phyloP scores from a whole-genome alignment of 2,888 invertebrate species.

The Neria commutata region DNA sequence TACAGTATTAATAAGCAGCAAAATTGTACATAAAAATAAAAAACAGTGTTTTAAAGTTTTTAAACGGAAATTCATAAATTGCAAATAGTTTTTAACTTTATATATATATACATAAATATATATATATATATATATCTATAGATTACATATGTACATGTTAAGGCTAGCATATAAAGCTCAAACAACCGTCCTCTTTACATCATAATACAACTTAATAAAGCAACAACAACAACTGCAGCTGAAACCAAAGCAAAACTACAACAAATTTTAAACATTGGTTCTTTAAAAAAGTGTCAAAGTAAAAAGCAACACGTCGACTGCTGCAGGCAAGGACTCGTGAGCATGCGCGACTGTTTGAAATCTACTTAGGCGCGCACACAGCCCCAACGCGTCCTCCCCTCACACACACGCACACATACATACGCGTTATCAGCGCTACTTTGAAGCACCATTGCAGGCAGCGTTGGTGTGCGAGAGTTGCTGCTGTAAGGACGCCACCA shows the following conservation, averaged over 20 bases:
- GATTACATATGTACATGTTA: neutral
- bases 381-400: no score
- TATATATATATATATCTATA: neutral
- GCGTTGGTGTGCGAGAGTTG: no score
- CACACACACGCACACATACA: no score
- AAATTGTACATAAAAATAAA: neutral
- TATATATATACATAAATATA: slow-evolving; percentile 1
- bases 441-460: no score
- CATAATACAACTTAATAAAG: slow-evolving; percentile 17
- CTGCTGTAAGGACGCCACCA: slow-evolving; percentile 12
- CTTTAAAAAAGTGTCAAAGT: slow-evolving; percentile 42
- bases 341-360: no score
- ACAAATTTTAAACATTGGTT: slow-evolving; percentile 25
- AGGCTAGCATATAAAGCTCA: slow-evolving; percentile 8
- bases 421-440: no score
- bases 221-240: slow-evolving; percentile 1
- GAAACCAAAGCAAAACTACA: slow-evolving; percentile 6
- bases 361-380: no score
- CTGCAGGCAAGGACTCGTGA: no score
- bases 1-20: no score
- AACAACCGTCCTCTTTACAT: slow-evolving; percentile 30
- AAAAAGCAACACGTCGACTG: no score
- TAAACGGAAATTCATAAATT: neutral
- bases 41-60: slow-evolving; percentile 1
- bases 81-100: slow-evolving; percentile 15